phyloP scores from a whole-genome alignment of 2,797 vertebrate genomes.

The Hydrocynus forskahlii region DNA sequence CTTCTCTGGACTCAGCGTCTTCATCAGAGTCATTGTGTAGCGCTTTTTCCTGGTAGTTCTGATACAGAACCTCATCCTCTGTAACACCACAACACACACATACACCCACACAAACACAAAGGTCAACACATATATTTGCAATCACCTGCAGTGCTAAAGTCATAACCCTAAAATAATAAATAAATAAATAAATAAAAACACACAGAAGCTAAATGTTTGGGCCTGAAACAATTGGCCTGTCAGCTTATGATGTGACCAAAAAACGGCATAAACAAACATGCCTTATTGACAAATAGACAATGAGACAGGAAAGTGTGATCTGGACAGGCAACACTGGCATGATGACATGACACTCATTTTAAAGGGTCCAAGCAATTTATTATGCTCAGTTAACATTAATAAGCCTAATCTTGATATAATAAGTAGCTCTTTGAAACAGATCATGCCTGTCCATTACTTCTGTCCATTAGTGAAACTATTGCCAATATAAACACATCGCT shows the following conservation, averaged over 20 bases:
- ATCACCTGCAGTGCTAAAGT: background rate
- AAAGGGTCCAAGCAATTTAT: background rate
- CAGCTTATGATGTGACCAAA: too few species aligned
- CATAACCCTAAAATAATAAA: background rate
- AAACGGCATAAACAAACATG: too few species aligned
- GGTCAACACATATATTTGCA: background rate
- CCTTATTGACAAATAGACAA: too few species aligned
- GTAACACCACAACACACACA: constrained; percentile 42
- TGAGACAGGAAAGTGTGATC: too few species aligned
- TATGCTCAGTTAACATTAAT: background rate
- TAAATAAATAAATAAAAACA: too few species aligned
- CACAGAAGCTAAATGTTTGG: too few species aligned
- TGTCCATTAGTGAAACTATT: background rate
- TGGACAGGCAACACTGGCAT: background rate
- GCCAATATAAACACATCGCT: background rate
- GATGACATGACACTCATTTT: background rate
- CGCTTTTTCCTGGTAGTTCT: constrained; percentile 97
- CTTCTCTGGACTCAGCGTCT: constrained; percentile 82
- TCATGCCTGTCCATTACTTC: background rate
- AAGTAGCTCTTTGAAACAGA: background rate
- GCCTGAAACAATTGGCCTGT: too few species aligned
- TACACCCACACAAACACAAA: background rate
- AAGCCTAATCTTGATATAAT: background rate
- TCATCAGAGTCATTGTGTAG: constrained; percentile 95
- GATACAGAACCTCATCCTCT: constrained; percentile 94